These are phyloP conservation scores for Leptoteleia sp. DNA, from an alignment of 1,140 invertebrate species.

Conservation along the genomic window DNA sequence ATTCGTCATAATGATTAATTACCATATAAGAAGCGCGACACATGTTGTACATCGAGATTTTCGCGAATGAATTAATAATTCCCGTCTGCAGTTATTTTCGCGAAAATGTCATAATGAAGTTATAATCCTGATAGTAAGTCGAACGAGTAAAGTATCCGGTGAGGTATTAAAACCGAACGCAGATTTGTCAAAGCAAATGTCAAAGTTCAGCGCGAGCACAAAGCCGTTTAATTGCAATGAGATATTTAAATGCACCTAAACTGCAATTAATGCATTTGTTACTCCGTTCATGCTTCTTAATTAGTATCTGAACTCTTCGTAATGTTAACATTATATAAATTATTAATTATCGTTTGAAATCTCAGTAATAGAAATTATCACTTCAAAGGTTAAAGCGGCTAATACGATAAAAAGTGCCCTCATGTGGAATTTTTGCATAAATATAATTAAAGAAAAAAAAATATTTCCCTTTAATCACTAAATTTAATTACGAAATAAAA, in stretches of 20 bases:
- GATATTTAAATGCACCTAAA: constrained; percentile 20
- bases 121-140: constrained; percentile 17
- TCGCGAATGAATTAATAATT: constrained; percentile 4
- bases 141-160: constrained; percentile 1
- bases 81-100: constrained; percentile 1
- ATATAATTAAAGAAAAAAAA: no score
- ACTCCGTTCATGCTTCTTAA: background rate
- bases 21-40: background rate
- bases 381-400: no score
- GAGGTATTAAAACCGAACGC: constrained; percentile 35
- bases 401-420: no score
- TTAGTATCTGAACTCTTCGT: background rate
- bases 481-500: no score
- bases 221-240: constrained; percentile 20
- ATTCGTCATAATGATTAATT: no score
- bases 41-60: background rate
- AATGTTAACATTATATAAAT: no score
- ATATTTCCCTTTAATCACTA: no score
- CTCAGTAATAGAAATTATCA: no score
- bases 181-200: constrained; percentile 40
- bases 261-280: constrained; percentile 21
- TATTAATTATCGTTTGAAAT: no score
- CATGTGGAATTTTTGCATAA: no score
- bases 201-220: constrained; percentile 27
- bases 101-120: constrained; percentile 9